Evolutionary conservation across 2,113 vertebrate genomes (phyloP).

Genomic region (Tupaia tana): DNA sequence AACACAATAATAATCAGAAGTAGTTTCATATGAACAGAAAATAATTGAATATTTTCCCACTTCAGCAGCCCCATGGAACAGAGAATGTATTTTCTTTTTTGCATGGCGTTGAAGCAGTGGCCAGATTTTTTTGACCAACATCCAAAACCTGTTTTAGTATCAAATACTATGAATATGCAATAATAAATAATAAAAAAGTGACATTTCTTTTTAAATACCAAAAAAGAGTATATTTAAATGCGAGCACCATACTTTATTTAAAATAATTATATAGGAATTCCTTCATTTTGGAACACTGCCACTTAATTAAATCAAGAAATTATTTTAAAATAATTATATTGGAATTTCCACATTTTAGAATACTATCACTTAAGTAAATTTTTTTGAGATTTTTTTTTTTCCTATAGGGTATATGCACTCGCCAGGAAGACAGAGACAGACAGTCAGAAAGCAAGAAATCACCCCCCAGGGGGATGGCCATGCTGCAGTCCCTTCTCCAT

Average conservation of each 20-base stretch:
- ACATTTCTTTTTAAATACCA: background rate
- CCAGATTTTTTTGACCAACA: background rate
- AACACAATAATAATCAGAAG: background rate
- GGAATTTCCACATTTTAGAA: no score
- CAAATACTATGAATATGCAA: background rate
- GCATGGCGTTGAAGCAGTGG: background rate
- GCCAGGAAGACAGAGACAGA: no score
- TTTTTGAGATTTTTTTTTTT: no score
- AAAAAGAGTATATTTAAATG: background rate
- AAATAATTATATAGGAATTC: background rate
- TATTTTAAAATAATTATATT: no score
- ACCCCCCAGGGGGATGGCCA: no score
- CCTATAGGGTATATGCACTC: no score
- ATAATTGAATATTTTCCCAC: background rate
- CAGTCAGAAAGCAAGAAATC: no score
- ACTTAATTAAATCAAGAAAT: constrained; percentile 2
- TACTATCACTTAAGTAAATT: no score
- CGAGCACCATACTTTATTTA: background rate
- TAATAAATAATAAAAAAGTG: background rate
- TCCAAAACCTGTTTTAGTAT: background rate
- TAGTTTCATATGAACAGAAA: background rate
- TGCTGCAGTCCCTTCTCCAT: no score
- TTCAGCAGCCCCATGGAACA: background rate
- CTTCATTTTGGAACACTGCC: background rate
- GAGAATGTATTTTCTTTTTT: background rate